Evolutionary conservation across 1,140 invertebrate genomes (phyloP).

Genomic region (Zaprionus taronus): DNA sequence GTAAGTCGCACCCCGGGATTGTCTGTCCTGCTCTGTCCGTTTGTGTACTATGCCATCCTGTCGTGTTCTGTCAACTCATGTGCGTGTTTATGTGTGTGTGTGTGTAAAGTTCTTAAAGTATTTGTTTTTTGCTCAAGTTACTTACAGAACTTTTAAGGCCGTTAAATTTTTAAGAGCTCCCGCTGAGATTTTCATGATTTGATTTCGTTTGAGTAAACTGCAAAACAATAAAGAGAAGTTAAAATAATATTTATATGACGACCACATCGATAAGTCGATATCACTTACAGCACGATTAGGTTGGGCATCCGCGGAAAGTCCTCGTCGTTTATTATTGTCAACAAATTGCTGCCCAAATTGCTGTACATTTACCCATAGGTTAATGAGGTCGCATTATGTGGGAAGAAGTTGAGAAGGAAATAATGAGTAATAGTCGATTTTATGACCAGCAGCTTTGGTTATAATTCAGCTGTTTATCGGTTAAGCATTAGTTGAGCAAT

Average conservation of each 20-base stretch:
- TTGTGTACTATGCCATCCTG: conserved; percentile 18
- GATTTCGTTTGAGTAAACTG: conserved; percentile 89
- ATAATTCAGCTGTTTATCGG: conserved; percentile 52
- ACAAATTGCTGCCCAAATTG: conserved; percentile 88
- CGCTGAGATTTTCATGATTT: conserved; percentile 87
- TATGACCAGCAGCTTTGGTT: conserved; percentile 40
- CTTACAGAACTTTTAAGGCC: conserved; percentile 89
- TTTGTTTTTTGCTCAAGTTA: conserved; percentile 76
- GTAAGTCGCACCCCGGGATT: conserved; percentile 27
- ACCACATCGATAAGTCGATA: conserved; percentile 7
- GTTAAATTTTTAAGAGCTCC: conserved; percentile 88
- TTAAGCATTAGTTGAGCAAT: conserved; percentile 59
- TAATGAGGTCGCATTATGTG: conserved; percentile 57
- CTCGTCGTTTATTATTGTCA: conserved; percentile 87
- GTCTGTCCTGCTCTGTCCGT: conserved; percentile 6
- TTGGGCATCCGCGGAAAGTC: conserved; percentile 87
- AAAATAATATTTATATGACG: conserved; percentile 33
- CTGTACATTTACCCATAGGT: conserved; percentile 83
- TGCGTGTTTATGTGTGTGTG: conserved; percentile 28
- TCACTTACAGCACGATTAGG: conserved; percentile 88
- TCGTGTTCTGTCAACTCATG: conserved; percentile 26
- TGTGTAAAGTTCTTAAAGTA: conserved; percentile 62
- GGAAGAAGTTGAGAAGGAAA: conserved; percentile 50
- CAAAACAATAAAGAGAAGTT: conserved; percentile 36
- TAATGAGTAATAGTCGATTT: conserved; percentile 61